These are phyloP conservation scores for Zoanthus gigantus DNA, from an alignment of 92 coral and sea anemone species.

Conservation along the genomic window DNA sequence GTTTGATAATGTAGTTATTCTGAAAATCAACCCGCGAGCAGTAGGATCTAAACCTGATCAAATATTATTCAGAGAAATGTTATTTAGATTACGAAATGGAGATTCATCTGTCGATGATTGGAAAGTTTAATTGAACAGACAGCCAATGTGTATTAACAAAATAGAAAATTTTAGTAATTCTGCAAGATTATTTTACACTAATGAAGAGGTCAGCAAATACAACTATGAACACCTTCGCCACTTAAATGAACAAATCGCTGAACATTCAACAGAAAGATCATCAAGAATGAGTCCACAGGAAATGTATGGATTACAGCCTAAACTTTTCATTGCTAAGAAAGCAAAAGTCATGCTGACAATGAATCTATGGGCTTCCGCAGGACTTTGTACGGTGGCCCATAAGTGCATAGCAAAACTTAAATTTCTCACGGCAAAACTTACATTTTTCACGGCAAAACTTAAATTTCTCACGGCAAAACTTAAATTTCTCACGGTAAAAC, in stretches of 20 bases:
- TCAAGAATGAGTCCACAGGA: slow-evolving; percentile 10
- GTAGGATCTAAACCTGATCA: neutral
- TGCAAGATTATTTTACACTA: neutral
- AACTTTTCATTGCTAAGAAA: neutral
- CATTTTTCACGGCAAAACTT: no score
- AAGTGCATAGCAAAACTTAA: no score
- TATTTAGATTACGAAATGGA: slow-evolving; percentile 22
- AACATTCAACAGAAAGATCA: slow-evolving; percentile 1
- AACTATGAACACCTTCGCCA: neutral
- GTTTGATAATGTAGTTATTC: neutral
- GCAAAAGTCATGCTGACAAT: slow-evolving; percentile 15
- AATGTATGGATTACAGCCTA: slow-evolving; percentile 22
- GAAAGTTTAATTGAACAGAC: slow-evolving; percentile 22
- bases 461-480: no score
- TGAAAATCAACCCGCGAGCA: neutral
- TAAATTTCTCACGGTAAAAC: no score
- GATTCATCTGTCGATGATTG: slow-evolving; percentile 35
- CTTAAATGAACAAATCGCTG: neutral
- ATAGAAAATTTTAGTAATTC: neutral
- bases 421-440: no score
- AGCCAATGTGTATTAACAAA: slow-evolving; percentile 7
- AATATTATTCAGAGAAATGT: neutral
- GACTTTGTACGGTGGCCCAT: no score
- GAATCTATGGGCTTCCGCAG: slow-evolving; percentile 48
- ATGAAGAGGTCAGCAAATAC: neutral